phyloP scores from a whole-genome alignment of 2,113 vertebrate species.

The Caretta caretta region DNA sequence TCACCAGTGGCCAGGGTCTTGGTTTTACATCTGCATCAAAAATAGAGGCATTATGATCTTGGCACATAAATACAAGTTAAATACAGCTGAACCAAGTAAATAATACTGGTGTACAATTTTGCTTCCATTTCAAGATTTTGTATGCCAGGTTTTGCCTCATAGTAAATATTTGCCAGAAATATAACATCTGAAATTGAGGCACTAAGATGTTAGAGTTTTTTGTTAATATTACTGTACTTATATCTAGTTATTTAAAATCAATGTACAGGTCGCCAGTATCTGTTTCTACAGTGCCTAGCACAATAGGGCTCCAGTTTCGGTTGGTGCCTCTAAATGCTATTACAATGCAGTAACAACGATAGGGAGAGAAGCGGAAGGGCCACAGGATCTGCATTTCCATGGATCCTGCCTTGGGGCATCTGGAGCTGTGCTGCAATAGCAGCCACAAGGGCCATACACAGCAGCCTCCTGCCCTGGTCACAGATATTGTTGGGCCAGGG shows the following conservation, averaged over 20 bases:
- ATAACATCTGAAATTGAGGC: not conserved
- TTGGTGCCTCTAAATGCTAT: not conserved
- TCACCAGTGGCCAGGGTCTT: not conserved
- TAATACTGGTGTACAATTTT: not conserved
- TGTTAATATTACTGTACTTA: not conserved
- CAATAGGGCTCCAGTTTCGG: not conserved
- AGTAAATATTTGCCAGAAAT: not conserved
- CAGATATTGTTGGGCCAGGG: accelerated
- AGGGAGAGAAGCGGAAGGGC: not conserved
- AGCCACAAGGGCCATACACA: accelerated
- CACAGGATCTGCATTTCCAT: not conserved
- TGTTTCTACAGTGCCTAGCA: not conserved
- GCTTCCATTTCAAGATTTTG: not conserved
- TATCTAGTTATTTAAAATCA: not conserved
- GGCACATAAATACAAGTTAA: not conserved
- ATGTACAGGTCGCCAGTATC: constrained; percentile 7
- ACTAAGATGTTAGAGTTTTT: not conserved
- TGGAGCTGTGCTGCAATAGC: not conserved
- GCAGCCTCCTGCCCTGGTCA: not conserved
- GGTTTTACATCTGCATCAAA: not conserved
- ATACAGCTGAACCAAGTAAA: not conserved
- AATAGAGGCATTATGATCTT: not conserved
- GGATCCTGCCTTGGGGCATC: not conserved
- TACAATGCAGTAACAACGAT: accelerated
- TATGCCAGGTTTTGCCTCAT: not conserved